Percentiles rank a stretch among this genome's conserved stretches.
Conservation (phyloP, 2,888 invertebrate genomes). For the Glaucopsyche alexis region DNA sequence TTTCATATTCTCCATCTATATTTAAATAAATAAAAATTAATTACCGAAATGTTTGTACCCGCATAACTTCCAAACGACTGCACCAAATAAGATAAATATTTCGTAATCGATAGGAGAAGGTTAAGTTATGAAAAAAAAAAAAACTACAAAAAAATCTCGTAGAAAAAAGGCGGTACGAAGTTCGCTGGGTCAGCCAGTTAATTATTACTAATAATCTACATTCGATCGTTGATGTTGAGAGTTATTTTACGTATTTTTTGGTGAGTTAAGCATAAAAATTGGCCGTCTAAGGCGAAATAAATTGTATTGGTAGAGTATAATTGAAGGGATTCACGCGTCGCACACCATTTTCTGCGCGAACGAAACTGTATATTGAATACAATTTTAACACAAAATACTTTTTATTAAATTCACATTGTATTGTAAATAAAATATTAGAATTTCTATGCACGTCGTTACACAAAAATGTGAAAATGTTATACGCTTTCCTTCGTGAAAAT, state of each 20-base stretch:
- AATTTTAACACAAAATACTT: slow-evolving; percentile 60
- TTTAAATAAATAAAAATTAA: no score
- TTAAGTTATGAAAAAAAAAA: no score
- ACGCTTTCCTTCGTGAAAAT: neutral
- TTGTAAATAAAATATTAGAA: slow-evolving; percentile 28
- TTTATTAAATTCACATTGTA: slow-evolving; percentile 42
- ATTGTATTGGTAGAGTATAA: slow-evolving; percentile 32
- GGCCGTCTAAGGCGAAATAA: slow-evolving; percentile 27
- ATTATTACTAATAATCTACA: no score
- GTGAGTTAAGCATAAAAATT: slow-evolving; percentile 33
- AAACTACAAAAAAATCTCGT: no score
- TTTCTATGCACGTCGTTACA: neutral
- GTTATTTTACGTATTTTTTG: neutral
- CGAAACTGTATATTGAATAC: slow-evolving; percentile 68
- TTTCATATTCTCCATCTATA: no score
- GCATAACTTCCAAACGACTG: no score
- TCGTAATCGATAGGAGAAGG: no score
- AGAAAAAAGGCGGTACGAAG: no score
- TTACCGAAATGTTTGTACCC: no score
- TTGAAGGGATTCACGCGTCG: slow-evolving; percentile 51
- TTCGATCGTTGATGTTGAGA: no score
- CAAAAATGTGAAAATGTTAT: slow-evolving; percentile 34
- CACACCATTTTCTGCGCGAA: slow-evolving; percentile 70
- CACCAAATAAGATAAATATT: no score
- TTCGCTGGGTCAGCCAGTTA: no score